These are phyloP conservation scores for Coptodon bakossiorum DNA, from an alignment of 2,113 vertebrate species.

Conservation along the genomic window DNA sequence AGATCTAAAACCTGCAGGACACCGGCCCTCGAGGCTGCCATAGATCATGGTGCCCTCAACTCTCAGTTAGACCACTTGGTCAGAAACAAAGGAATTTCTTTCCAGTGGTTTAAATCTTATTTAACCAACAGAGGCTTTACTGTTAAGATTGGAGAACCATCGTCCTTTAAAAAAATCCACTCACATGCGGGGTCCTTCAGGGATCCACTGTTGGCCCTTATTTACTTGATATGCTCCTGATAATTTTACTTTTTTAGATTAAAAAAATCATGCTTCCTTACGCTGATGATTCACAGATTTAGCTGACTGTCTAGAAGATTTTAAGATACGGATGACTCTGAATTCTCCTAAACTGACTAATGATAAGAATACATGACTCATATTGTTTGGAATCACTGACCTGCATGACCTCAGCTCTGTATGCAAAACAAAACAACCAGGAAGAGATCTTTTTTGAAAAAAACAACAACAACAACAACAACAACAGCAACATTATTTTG, in stretches of 20 bases:
- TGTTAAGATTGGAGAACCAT: background rate
- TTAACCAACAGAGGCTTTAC: background rate
- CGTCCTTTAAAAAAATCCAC: background rate
- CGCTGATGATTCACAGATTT: background rate
- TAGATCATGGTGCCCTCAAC: background rate
- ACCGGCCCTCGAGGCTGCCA: background rate
- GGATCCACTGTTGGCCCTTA: background rate
- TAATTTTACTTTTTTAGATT: background rate
- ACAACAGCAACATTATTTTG: background rate
- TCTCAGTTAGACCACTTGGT: background rate
- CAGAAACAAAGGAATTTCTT: background rate
- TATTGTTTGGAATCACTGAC: background rate
- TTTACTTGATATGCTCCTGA: background rate
- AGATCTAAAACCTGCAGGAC: background rate
- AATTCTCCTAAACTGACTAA: background rate
- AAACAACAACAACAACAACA: background rate
- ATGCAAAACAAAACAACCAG: background rate
- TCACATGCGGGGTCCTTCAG: background rate
- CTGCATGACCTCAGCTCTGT: background rate
- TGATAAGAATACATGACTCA: background rate
- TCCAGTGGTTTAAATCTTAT: background rate
- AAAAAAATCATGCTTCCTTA: background rate
- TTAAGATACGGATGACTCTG: background rate
- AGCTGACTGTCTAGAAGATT: background rate
- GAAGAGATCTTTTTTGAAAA: accelerated